phyloP scores from a whole-genome alignment of 2,888 invertebrate species.

The Lasioglossum figueresi region DNA sequence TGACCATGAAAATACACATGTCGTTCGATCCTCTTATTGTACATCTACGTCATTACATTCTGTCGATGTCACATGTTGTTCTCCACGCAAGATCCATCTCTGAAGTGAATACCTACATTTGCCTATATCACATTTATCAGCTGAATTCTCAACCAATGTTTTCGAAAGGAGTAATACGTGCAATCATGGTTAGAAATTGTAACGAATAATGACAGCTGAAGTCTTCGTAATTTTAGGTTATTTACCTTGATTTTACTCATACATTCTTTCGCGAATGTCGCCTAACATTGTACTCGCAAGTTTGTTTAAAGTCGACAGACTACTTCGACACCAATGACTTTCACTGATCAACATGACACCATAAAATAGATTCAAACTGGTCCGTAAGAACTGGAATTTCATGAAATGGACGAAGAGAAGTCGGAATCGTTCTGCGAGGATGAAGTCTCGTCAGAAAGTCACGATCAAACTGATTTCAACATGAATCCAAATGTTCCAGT shows the following conservation, averaged over 20 bases:
- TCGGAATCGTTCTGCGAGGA: constrained; percentile 16
- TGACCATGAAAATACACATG: not conserved
- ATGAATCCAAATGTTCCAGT: constrained; percentile 1
- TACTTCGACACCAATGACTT: not conserved
- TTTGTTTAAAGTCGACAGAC: not conserved
- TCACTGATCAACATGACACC: not conserved
- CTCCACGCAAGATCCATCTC: not conserved
- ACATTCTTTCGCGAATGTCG: constrained; percentile 29
- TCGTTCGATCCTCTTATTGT: not conserved
- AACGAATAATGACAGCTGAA: constrained; percentile 46
- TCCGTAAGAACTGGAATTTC: constrained; percentile 24
- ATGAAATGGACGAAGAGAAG: constrained; percentile 56
- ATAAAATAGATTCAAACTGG: constrained; percentile 37
- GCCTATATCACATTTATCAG: not conserved
- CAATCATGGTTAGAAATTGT: constrained; percentile 25
- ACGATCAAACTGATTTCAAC: constrained; percentile 12
- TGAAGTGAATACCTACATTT: not conserved
- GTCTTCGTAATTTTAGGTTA: constrained; percentile 48
- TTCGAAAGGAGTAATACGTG: not conserved
- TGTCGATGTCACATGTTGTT: not conserved
- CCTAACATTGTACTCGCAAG: not conserved
- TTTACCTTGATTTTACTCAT: constrained; percentile 21
- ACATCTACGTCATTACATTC: not conserved
- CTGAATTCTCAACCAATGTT: constrained; percentile 6
- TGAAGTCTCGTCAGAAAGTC: not conserved